These are phyloP conservation scores for Pterobdella sp. DNA, from an alignment of 2,888 invertebrate species.

Conservation along the genomic window DNA sequence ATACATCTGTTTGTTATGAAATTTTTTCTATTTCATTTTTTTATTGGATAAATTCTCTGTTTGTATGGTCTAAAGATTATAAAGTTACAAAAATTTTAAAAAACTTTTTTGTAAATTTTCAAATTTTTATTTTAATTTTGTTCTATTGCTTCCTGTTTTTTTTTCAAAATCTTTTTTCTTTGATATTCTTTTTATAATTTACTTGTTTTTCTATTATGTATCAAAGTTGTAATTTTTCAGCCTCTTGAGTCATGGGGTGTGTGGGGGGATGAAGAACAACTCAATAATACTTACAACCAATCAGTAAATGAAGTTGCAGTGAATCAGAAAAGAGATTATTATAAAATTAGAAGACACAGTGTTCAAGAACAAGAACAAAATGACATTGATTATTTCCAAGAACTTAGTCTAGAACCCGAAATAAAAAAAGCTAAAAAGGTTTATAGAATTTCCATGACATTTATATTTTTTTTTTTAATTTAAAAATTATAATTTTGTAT, in stretches of 20 bases:
- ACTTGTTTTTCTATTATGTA: neutral
- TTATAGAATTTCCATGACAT: conserved; percentile 1
- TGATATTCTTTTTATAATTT: too few relatives aligned
- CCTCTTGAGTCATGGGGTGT: conserved; percentile 31
- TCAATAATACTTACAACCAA: neutral
- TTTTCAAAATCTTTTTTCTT: too few relatives aligned
- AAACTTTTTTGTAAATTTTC: too few relatives aligned
- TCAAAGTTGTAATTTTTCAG: neutral
- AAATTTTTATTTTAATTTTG: too few relatives aligned
- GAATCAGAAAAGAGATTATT: neutral
- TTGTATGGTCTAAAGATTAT: neutral
- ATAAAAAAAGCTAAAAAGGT: conserved; percentile 31
- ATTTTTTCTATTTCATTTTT: neutral
- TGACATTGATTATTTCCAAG: conserved; percentile 32
- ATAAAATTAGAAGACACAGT: neutral
- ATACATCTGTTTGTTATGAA: neutral
- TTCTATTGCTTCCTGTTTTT: too few relatives aligned
- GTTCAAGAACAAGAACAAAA: conserved; percentile 16
- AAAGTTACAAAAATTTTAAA: neutral
- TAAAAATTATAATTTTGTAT: neutral
- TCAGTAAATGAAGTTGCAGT: neutral
- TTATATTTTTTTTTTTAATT: conserved; percentile 5
- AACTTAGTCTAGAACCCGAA: conserved; percentile 32
- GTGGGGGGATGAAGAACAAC: conserved; percentile 30
- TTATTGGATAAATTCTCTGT: neutral